Evolutionary conservation across 2,888 invertebrate genomes (phyloP).

Genomic region (Xanthia togata): DNA sequence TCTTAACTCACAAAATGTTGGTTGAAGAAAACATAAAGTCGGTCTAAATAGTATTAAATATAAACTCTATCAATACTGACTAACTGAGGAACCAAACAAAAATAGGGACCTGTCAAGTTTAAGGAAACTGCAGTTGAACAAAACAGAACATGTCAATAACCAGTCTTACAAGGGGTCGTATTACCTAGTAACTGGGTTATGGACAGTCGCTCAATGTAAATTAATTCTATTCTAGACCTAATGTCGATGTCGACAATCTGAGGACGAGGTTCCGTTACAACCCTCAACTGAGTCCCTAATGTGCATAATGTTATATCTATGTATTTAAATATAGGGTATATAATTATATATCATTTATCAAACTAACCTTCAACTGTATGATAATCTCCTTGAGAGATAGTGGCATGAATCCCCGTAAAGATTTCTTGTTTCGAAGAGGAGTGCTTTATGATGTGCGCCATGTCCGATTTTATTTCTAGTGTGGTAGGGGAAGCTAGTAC

Average conservation of each 20-base stretch:
- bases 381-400: slow-evolving; percentile 50
- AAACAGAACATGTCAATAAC: no score
- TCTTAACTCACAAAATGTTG: no score
- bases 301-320: no score
- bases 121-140: not conserved
- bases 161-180: no score
- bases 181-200: no score
- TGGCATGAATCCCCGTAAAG: slow-evolving; percentile 59
- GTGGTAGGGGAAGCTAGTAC: slow-evolving; percentile 54
- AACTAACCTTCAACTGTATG: slow-evolving; percentile 43
- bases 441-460: slow-evolving; percentile 20
- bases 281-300: no score
- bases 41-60: not conserved
- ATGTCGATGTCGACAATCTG: no score
- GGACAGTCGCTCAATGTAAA: no score
- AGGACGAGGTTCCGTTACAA: no score
- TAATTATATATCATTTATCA: not conserved
- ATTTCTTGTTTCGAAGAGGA: slow-evolving; percentile 22
- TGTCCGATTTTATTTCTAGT: slow-evolving; percentile 18
- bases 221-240: no score
- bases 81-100: not conserved
- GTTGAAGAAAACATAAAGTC: not conserved
- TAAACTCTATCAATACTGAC: not conserved
- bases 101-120: not conserved
- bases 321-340: not conserved